These are phyloP conservation scores for Dissostichus mawsoni DNA, from an alignment of 2,113 vertebrate species.

Conservation along the genomic window DNA sequence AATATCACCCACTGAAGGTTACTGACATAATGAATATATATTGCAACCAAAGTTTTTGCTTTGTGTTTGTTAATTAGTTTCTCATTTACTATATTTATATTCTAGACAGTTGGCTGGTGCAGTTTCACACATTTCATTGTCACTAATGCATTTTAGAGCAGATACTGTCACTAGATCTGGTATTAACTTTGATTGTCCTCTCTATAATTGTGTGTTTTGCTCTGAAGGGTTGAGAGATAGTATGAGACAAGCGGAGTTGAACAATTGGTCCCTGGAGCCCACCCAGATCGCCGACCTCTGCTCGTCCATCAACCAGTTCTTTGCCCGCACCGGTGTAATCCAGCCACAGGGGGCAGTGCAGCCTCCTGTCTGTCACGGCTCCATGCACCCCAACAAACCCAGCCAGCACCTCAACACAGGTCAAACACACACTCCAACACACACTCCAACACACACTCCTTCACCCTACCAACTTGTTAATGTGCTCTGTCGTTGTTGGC, in stretches of 20 bases:
- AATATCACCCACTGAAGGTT: conserved; percentile 77
- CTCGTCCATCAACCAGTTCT: conserved; percentile 95
- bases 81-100: conserved; percentile 42
- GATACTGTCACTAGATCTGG: conserved; percentile 1
- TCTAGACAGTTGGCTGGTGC: conserved; percentile 25
- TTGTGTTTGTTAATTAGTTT: conserved; percentile 52
- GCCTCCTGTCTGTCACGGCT: conserved; percentile 88
- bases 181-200: neutral
- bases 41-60: conserved; percentile 51
- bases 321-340: conserved; percentile 93
- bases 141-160: conserved; percentile 35
- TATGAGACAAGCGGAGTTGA: conserved; percentile 94
- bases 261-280: conserved; percentile 95
- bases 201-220: conserved; percentile 18
- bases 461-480: neutral
- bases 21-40: conserved; percentile 71
- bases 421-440: conserved; percentile 44
- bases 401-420: conserved; percentile 92
- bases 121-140: conserved; percentile 45
- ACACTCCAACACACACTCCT: neutral
- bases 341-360: conserved; percentile 90
- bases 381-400: conserved; percentile 91
- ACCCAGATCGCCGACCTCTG: conserved; percentile 94
- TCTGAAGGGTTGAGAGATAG: conserved; percentile 90
- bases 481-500: neutral